phyloP scores from a whole-genome alignment of 2,888 invertebrate genomes.

The Leucozona laternaria region DNA sequence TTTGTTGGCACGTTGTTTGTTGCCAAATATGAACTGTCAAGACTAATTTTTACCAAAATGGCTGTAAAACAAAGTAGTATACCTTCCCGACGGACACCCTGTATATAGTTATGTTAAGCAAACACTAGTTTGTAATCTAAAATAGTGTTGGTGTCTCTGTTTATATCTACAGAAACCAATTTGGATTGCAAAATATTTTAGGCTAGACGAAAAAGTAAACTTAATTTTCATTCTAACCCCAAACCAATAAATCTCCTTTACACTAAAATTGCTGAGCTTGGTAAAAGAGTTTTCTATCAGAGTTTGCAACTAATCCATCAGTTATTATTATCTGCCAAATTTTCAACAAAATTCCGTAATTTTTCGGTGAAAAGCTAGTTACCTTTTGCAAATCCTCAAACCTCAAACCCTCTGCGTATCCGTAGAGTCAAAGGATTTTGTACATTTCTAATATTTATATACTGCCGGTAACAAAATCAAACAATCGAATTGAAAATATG shows the following conservation, averaged over 20 bases:
- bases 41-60: no score
- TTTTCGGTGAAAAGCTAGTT: constrained; percentile 7
- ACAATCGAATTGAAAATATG: constrained; percentile 62
- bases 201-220: constrained; percentile 33
- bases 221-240: background rate
- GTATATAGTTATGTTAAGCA: no score
- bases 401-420: background rate
- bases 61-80: no score
- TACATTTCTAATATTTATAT: background rate
- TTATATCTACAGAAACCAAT: background rate
- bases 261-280: constrained; percentile 32
- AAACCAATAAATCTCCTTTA: background rate
- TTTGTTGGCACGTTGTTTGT: no score
- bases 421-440: background rate
- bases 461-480: constrained; percentile 40
- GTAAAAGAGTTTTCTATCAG: constrained; percentile 41
- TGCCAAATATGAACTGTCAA: no score
- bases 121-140: background rate
- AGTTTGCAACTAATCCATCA: constrained; percentile 45
- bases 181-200: constrained; percentile 9
- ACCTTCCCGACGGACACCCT: no score
- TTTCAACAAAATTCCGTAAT: constrained; percentile 42
- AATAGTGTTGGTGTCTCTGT: background rate
- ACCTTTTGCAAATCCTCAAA: background rate
- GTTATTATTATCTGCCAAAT: constrained; percentile 24